Percentiles rank a stretch among this genome's conserved stretches.
Conservation (phyloP, 1,140 invertebrate genomes). For the Drosophila sulfurigaster region DNA sequence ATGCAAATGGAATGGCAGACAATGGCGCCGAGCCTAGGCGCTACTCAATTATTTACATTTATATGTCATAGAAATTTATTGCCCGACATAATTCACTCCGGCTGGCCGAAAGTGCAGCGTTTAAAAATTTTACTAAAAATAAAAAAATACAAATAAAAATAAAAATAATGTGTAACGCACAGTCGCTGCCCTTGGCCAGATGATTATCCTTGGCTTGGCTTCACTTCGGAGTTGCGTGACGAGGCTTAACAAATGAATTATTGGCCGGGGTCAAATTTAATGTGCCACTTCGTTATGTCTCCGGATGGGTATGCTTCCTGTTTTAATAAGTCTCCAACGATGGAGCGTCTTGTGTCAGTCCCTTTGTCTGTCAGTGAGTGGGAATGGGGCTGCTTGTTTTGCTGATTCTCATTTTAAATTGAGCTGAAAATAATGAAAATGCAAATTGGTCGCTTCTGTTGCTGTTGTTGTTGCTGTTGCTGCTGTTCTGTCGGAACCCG, state of each 20-base stretch:
- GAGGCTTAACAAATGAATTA: conserved; percentile 77
- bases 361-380: not conserved
- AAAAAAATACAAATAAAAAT: conserved; percentile 54
- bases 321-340: conserved; percentile 14
- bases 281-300: conserved; percentile 70
- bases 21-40: conserved; percentile 29
- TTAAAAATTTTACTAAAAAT: conserved; percentile 69
- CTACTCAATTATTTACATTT: conserved; percentile 83
- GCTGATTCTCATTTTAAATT: conserved; percentile 70
- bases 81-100: conserved; percentile 72
- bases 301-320: conserved; percentile 5
- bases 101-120: conserved; percentile 74
- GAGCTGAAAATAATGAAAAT: conserved; percentile 80
- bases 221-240: conserved; percentile 10
- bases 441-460: conserved; percentile 68
- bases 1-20: conserved; percentile 32
- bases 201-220: conserved; percentile 55
- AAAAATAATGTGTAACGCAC: conserved; percentile 45
- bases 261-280: conserved; percentile 76
- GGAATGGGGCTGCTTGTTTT: conserved; percentile 39
- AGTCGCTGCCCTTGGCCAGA: conserved; percentile 38
- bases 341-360: conserved; percentile 5
- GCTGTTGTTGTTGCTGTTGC: conserved; percentile 15
- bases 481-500: conserved; percentile 2
- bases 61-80: conserved; percentile 83